Base-by-base conservation (phyloP, 2,888 invertebrate species). In the Atrina japonica region DNA sequence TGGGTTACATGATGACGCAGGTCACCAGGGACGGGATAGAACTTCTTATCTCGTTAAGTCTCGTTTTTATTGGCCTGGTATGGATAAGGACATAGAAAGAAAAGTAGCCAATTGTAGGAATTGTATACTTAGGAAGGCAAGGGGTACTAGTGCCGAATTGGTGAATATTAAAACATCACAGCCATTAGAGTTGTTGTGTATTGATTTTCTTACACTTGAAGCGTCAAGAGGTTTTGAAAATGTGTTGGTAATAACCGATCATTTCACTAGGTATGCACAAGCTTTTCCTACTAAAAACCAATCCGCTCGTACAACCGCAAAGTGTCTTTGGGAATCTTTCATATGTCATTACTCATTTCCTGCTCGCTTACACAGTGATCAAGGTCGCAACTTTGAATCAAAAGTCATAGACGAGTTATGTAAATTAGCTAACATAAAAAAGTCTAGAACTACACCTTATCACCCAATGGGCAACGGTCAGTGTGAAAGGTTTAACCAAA, bases 381-480 rank as follows among this genome's bases (percentile, higher is more conserved):
- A 66, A 30, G 67, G 70, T n/a, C 29, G 56, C 14, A 70, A 73
- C 14, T 73, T 73, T 61, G 66, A 66, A 40, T 27, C 50, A 14
- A 14, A 45, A 1, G 25, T 73, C 5, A 40, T 35, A n/a, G 1
- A 21, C n/a, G 56, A 45, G 16, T 35, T 35, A 35, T 35, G 35
- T 11, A 35, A 35, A 11, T 11, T 35, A 35, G 35, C 35, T 35
- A 35, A 35, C 35, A 11, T 35, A n/a, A n/a, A n/a, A n/a, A n/a
- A n/a, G n/a, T n/a, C n/a, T n/a, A n/a, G n/a, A n/a, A n/a, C n/a
- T n/a, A n/a, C n/a, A n/a, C n/a, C n/a, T n/a, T n/a, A n/a, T n/a
- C n/a, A n/a, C n/a, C n/a, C n/a, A n/a, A n/a, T n/a, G n/a, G n/a
- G n/a, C n/a, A n/a, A n/a, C n/a, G n/a, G n/a, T n/a, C n/a, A n/a